phyloP scores from a whole-genome alignment of 2,888 invertebrate genomes.

The Agrochola macilenta region DNA sequence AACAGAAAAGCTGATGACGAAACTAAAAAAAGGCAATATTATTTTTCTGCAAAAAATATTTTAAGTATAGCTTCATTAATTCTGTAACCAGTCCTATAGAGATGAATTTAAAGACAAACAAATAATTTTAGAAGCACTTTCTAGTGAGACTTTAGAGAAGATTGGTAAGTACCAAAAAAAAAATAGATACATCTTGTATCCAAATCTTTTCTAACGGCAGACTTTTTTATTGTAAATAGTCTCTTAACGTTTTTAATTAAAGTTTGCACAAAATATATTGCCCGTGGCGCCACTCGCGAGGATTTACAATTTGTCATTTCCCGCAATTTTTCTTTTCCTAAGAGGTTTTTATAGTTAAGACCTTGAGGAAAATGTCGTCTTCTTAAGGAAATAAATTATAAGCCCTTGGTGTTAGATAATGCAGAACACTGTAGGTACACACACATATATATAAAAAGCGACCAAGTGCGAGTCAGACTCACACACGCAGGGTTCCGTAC shows the following conservation, averaged over 20 bases:
- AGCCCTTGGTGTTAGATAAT: not conserved
- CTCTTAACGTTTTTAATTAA: constrained; percentile 17
- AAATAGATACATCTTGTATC: not conserved
- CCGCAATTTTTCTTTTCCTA: not conserved
- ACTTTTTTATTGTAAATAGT: not conserved
- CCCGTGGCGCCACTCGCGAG: not conserved
- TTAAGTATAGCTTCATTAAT: no score
- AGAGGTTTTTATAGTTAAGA: not conserved
- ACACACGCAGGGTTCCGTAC: no score
- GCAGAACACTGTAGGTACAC: not conserved
- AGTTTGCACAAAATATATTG: not conserved
- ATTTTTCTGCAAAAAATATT: no score
- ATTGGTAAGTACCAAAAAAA: no score
- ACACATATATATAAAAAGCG: no score
- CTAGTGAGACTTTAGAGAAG: no score
- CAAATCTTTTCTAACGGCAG: not conserved
- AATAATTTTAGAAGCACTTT: no score
- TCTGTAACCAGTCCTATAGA: no score
- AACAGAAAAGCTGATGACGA: no score
- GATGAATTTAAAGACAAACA: no score
- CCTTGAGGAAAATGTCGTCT: not conserved
- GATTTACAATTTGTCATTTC: constrained; percentile 6
- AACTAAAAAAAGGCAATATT: no score
- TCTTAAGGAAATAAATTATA: not conserved
- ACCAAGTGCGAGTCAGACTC: no score